phyloP scores from a whole-genome alignment of 2,797 vertebrate genomes.

The Gila robusta region DNA sequence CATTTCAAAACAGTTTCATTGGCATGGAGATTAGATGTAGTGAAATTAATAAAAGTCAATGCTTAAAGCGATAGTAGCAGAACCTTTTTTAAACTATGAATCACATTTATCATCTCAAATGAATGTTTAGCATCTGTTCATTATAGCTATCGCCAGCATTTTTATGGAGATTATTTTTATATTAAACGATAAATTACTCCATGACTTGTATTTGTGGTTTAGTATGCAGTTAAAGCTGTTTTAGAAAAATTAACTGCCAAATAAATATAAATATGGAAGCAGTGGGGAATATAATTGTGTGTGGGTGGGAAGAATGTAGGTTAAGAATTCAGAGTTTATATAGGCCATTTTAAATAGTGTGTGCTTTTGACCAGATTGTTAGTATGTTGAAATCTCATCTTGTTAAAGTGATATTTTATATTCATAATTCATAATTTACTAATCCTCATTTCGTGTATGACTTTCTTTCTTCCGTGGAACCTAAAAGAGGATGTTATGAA shows the following conservation, averaged over 20 bases:
- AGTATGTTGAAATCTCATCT: neutral
- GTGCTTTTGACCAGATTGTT: neutral
- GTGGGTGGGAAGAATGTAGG: conserved; percentile 4
- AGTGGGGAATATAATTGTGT: conserved; percentile 7
- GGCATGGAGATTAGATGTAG: conserved; percentile 21
- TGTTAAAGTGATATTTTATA: neutral
- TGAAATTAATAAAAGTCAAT: conserved; percentile 19
- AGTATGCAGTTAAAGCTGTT: conserved; percentile 23
- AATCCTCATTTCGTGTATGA: neutral
- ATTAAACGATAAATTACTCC: conserved; percentile 23
- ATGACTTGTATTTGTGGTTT: conserved; percentile 9
- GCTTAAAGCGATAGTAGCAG: conserved; percentile 12
- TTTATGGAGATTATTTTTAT: conserved; percentile 19
- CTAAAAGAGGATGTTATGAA: neutral
- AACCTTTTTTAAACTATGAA: conserved; percentile 12
- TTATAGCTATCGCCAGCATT: neutral
- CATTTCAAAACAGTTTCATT: conserved; percentile 12
- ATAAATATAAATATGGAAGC: conserved; percentile 24
- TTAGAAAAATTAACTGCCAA: conserved; percentile 11
- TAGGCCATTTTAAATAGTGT: neutral
- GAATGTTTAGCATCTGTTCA: conserved; percentile 46
- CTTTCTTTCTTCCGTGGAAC: neutral
- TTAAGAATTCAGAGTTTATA: conserved; percentile 15
- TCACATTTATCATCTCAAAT: conserved; percentile 30
- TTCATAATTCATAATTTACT: neutral